Conservation (phyloP, 2,797 vertebrate genomes). For the Peromyscus nudipes region DNA sequence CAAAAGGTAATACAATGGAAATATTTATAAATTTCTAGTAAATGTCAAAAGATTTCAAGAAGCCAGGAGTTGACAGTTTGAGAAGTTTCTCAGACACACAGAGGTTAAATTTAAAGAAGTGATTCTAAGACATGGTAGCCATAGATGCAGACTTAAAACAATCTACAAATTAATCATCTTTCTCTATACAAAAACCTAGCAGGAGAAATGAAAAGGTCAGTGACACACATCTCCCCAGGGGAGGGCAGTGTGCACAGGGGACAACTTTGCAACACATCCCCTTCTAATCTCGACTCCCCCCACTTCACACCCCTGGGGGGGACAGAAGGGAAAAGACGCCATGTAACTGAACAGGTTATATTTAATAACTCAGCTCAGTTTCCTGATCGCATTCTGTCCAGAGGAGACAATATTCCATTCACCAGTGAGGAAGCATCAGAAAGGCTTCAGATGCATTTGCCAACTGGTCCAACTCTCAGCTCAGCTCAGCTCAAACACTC, state of each 20-base stretch:
- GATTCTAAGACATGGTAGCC: neutral
- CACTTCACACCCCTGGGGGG: neutral
- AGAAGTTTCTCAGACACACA: neutral
- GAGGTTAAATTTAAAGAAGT: slow-evolving; percentile 37
- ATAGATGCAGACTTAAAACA: neutral
- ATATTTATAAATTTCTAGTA: neutral
- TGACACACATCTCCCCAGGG: neutral
- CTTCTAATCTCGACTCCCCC: neutral
- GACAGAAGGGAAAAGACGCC: neutral
- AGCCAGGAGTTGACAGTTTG: neutral
- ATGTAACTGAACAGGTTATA: no score
- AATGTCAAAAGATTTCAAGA: slow-evolving; percentile 3
- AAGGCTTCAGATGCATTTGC: neutral
- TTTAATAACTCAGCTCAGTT: no score
- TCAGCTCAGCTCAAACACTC: neutral
- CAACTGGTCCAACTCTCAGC: neutral
- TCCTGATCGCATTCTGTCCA: neutral
- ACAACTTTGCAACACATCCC: no score
- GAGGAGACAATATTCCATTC: slow-evolving; percentile 7
- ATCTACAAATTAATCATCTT: slow-evolving; percentile 3
- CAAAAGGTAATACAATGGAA: neutral
- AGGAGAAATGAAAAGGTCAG: neutral
- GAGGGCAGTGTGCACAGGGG: rapidly evolving
- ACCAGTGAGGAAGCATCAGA: neutral
- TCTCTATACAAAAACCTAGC: neutral